A percentile compares a stretch with the other conserved stretches of the same genome.
Conservation (phyloP, 2,888 invertebrate genomes). For the Tetramorium bicarinatum region DNA sequence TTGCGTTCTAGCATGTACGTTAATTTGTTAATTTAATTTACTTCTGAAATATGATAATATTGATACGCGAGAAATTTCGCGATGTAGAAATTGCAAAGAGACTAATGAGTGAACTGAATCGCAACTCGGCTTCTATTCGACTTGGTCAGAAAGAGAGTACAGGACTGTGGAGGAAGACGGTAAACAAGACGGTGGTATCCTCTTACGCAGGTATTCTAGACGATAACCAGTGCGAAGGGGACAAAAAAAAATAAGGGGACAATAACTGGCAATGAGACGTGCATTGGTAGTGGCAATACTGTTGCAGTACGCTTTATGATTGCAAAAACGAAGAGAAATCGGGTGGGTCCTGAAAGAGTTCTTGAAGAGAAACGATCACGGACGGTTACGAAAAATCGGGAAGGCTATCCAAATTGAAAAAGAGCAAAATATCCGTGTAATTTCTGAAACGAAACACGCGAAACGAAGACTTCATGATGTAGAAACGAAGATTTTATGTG, state of each 20-base stretch:
- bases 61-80: background rate
- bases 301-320: constrained; percentile 7
- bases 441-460: background rate
- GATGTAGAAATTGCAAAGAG: background rate
- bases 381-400: background rate
- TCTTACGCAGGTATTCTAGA: constrained; percentile 79
- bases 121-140: constrained; percentile 12
- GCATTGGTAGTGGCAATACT: constrained; percentile 52
- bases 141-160: constrained; percentile 38
- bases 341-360: background rate
- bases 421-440: background rate
- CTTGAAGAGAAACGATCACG: background rate
- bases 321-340: constrained; percentile 10
- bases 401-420: background rate
- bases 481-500: background rate
- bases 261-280: constrained; percentile 63
- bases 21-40: constrained; percentile 8
- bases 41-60: constrained; percentile 2
- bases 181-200: constrained; percentile 78
- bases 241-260: constrained; percentile 27
- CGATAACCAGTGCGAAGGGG: constrained; percentile 65
- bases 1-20: background rate
- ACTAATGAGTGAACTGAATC: background rate
- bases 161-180: constrained; percentile 63
- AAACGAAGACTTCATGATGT: background rate